These are phyloP conservation scores for Orchesella flavescens DNA, from an alignment of 2,888 invertebrate species.

Conservation along the genomic window DNA sequence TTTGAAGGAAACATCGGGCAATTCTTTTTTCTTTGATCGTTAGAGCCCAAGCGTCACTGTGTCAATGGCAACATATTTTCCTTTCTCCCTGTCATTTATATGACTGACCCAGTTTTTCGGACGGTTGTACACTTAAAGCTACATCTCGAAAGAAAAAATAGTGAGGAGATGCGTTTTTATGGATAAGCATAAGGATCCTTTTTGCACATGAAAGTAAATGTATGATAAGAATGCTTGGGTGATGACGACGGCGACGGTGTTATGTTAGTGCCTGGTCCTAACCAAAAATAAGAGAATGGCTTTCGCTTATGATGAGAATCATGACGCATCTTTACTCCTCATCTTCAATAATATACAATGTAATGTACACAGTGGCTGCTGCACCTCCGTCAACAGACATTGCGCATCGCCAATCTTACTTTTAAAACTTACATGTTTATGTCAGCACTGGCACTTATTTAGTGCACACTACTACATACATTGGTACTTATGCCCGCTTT, in stretches of 20 bases:
- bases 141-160: not conserved
- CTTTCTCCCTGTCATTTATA: slow-evolving; percentile 67
- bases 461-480: too few relatives aligned
- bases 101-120: slow-evolving; percentile 66
- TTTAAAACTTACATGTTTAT: too few relatives aligned
- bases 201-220: not conserved
- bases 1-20: not conserved
- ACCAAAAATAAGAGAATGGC: not conserved
- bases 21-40: slow-evolving; percentile 4
- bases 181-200: not conserved
- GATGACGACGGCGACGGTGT: not conserved
- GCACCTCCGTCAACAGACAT: too few relatives aligned
- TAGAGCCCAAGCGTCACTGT: slow-evolving; percentile 53
- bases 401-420: too few relatives aligned
- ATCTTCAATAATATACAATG: too few relatives aligned
- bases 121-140: slow-evolving; percentile 11
- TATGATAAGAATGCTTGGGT: not conserved
- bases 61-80: slow-evolving; percentile 65
- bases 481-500: too few relatives aligned
- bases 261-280: not conserved
- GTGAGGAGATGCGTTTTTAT: slow-evolving; percentile 9
- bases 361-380: not conserved
- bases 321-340: not conserved
- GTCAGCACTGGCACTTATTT: too few relatives aligned
- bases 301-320: not conserved